Base-by-base conservation (phyloP, 2,888 invertebrate genomes). In the Formica aserva region DNA sequence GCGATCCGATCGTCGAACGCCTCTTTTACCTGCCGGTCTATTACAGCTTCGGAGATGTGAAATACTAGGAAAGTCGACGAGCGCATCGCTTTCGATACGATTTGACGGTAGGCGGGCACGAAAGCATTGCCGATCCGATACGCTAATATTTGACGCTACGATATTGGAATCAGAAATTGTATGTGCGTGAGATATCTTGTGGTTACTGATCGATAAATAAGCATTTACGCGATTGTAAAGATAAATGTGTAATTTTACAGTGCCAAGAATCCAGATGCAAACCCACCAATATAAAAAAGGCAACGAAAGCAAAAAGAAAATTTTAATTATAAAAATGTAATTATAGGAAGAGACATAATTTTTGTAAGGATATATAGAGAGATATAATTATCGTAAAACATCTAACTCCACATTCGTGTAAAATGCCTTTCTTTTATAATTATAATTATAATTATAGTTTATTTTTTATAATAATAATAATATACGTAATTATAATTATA, bases 1-100 rank as follows among this genome's bases (percentile, higher is more conserved):
- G 71, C 55, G 35, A 32, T 52, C 9, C 65, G 76, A 82, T 76
- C 75, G 41, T 65, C 52, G 67, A 67, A 77, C 35, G 26, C 67
- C 52, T 77, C 38, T 67, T 66, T 35, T 77, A 65, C 55, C 55
- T 22, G 57, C 66, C 45, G 29, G 13, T 74, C 57, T 82, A 75
- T 84, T 80, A 80, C 15, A 38, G 29, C 57, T 71, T 62, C 8
- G 18, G 11, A 81, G 22, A 57, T 55, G 63, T 32, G 63, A 77
- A 72, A 76, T 82, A 60, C 63, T 78, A 66, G 62, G 66, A 41
- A 74, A 32, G 29, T 15, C 57, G n/a, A 26, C 38, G 60, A 48
- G 18, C 57, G 65, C 38, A 74, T 41, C 66, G 67, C 52, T 84
- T 67, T 74, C 74, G 8, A 69, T 72, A n/a, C 11, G n/a, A 13